Conservation (phyloP, 2,797 vertebrate species). For the Pantherophis vulpinus region DNA sequence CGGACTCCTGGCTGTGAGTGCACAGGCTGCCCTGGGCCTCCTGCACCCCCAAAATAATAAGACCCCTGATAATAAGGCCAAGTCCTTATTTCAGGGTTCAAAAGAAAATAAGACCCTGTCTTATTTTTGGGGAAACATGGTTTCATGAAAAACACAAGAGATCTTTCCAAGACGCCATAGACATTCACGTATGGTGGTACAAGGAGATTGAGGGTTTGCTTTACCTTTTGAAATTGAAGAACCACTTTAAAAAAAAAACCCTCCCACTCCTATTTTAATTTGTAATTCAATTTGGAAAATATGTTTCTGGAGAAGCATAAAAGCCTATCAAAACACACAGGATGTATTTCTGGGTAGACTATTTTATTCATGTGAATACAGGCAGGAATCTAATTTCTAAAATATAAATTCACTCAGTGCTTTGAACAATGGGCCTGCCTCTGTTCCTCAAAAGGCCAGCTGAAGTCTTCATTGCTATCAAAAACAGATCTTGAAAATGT, state of each 20-base stretch:
- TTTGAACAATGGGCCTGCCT: neutral
- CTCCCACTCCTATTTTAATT: neutral
- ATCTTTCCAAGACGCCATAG: neutral
- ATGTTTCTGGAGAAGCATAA: neutral
- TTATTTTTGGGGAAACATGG: too few species aligned
- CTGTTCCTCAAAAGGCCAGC: constrained; percentile 15
- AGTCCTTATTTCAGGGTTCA: too few species aligned
- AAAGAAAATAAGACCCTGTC: too few species aligned
- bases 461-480: constrained; percentile 18
- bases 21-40: too few species aligned
- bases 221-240: neutral
- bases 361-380: neutral
- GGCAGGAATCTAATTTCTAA: neutral
- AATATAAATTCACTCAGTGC: neutral
- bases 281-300: neutral
- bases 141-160: neutral
- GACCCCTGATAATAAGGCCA: too few species aligned
- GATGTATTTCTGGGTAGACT: neutral
- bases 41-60: too few species aligned
- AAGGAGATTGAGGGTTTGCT: neutral
- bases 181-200: neutral
- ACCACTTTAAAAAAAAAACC: neutral
- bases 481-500: constrained; percentile 15
- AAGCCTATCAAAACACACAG: neutral
- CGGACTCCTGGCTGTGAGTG: too few species aligned